A percentile compares a stretch with the other conserved stretches of the same genome.
Conservation (phyloP, 2,113 vertebrate genomes). For the Ginglymostoma cirratum region DNA sequence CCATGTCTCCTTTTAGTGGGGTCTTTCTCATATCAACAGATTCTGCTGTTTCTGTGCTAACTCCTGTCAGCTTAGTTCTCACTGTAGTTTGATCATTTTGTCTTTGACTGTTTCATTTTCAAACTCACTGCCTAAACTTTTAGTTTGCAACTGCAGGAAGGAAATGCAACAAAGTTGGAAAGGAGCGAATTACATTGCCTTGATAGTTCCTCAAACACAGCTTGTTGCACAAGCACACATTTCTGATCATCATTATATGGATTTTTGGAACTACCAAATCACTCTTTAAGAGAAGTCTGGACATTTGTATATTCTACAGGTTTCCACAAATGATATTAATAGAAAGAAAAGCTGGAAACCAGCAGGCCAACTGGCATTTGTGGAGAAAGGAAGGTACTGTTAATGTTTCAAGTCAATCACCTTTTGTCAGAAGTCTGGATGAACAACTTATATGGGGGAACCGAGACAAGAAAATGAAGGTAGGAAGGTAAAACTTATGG, state of each 20-base stretch:
- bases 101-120: not conserved
- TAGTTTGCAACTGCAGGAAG: not conserved
- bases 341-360: not conserved
- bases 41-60: not conserved
- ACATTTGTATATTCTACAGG: not conserved
- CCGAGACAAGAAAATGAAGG: not conserved
- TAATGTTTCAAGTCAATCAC: not conserved
- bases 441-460: not conserved
- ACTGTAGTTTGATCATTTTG: not conserved
- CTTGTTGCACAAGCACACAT: not conserved
- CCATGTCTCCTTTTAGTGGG: too few relatives aligned
- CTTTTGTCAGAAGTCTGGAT: not conserved
- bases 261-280: not conserved
- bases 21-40: too few relatives aligned
- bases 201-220: not conserved
- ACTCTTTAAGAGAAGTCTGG: not conserved
- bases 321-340: not conserved
- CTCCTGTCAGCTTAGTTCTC: not conserved
- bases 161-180: not conserved
- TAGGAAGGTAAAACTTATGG: not conserved
- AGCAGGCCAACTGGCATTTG: not conserved
- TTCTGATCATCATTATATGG: not conserved
- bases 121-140: not conserved
- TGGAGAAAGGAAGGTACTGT: not conserved
- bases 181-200: not conserved